Percentiles rank a stretch among this genome's conserved stretches.
Evolutionary conservation across 2,888 invertebrate species (phyloP).

Genomic region (Pardosa pseudoannulata): DNA sequence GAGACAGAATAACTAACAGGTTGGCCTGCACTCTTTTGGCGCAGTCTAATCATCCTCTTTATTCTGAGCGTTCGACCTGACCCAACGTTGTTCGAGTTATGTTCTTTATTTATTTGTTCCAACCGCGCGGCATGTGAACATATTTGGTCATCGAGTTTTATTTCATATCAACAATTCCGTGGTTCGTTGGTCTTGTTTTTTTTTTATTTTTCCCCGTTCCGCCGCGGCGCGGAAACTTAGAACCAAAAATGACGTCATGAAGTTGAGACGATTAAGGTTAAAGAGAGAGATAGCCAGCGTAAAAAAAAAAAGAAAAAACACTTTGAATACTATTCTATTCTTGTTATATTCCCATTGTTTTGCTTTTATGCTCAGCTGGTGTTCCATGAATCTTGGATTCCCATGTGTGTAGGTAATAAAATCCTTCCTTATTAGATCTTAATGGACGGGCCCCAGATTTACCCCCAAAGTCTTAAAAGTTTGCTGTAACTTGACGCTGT

Average conservation of each 20-base stretch:
- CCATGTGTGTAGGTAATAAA: too few relatives aligned
- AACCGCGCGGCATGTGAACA: background rate
- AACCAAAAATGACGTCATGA: background rate
- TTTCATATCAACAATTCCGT: conserved; percentile 3
- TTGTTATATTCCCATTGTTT: background rate
- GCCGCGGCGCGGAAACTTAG: background rate
- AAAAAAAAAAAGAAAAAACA: too few relatives aligned
- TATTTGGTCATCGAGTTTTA: conserved; percentile 51
- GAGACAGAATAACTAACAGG: too few relatives aligned
- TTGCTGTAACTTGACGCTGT: too few relatives aligned
- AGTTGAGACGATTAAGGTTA: background rate
- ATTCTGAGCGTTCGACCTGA: conserved; percentile 25
- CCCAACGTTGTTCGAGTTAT: conserved; percentile 18
- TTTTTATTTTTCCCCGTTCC: conserved; percentile 17
- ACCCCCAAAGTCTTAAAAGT: too few relatives aligned
- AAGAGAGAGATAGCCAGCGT: background rate
- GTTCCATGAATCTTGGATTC: background rate
- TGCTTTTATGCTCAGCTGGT: background rate
- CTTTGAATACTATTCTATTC: background rate
- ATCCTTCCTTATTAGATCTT: too few relatives aligned
- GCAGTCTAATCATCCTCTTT: background rate
- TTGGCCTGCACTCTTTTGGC: conserved; percentile 14
- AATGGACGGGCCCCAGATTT: too few relatives aligned
- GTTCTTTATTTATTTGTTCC: conserved; percentile 24
- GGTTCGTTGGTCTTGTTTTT: conserved; percentile 33